Evolutionary conservation across 2,888 invertebrate species (phyloP), one percentile per base, ranked within the genome.

Genomic region (Pocota personata): DNA sequence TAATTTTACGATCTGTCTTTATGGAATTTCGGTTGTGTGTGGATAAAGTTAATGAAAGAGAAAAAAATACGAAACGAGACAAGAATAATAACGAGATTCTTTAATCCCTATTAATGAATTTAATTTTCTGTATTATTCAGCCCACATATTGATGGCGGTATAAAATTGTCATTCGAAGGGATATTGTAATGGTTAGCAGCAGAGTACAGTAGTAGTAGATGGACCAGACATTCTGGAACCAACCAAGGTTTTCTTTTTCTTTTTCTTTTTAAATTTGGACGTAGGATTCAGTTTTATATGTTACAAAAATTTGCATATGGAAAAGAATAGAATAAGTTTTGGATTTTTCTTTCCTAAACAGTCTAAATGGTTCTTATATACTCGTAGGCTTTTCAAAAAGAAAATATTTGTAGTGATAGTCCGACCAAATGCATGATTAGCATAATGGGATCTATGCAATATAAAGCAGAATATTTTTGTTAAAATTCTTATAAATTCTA

Each of bases 1-100:
- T 86, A 86, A 86, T 86, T 86, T 86, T 76, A 86, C 82, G 86
- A 86, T 86, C 86, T 80, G 86, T 86, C 86, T 76, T 86, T 82
- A 80, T 86, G 84, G 86, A 77, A 82, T 86, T 80, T 76, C 58
- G 76, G 73, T 62, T 84, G 75, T 76, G 50, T 69, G 75, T 62
- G 77, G 77, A 76, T 82, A 69, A 82, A 58, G 58, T 78, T 83
- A 78, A 83, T 83, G 71, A 77, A 83, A 73, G 57, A 62, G 27
- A 67, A 58, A 55, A 69, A 82, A 19, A 57, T 32, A 35, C 35
- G 30, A 21, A 43, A 60, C 76, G 79, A 80, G 79, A 80, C 80
- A 80, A 76, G 86, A 86, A 86, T 77, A 82, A 86, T 82, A 86
- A 86, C 86, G 86, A 86, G 82, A 77, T 76, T 86, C 86, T 71